Percentiles rank a stretch among this genome's conserved stretches.
Conservation (phyloP, 23 tunicate genomes). For the Halocynthia roretzi region DNA sequence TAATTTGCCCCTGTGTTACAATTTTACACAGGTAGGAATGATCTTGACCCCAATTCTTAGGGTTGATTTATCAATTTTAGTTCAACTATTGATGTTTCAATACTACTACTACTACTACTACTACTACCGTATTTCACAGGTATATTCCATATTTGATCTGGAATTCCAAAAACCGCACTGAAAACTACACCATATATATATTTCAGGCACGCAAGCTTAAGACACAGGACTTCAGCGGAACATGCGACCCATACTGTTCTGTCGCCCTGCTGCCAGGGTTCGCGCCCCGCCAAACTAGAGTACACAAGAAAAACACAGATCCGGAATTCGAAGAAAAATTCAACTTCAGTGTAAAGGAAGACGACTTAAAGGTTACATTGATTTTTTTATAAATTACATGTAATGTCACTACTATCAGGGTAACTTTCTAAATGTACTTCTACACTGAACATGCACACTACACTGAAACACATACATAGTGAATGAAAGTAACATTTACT, state of each 20-base stretch:
- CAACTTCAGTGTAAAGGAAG: slow-evolving; percentile 16
- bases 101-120: too few relatives aligned
- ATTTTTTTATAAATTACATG: too few relatives aligned
- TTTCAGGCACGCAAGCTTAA: slow-evolving; percentile 39
- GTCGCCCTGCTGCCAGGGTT: slow-evolving; percentile 37
- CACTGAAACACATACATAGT: background rate
- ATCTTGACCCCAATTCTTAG: too few relatives aligned
- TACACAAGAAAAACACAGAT: slow-evolving; percentile 30
- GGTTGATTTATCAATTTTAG: too few relatives aligned
- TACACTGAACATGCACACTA: background rate
- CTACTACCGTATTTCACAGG: too few relatives aligned
- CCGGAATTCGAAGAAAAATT: slow-evolving; percentile 64
- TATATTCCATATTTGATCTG: too few relatives aligned
- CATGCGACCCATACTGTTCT: slow-evolving; percentile 43
- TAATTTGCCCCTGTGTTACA: too few relatives aligned
- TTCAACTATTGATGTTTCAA: too few relatives aligned
- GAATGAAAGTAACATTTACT: background rate
- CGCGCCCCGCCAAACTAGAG: slow-evolving; percentile 30
- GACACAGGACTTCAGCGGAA: slow-evolving; percentile 28
- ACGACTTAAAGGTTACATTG: slow-evolving; percentile 2
- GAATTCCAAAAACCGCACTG: too few relatives aligned
- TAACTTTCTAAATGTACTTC: background rate
- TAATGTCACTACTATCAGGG: too few relatives aligned
- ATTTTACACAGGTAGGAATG: too few relatives aligned
- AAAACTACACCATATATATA: background rate